These are phyloP conservation scores for Himalopsyche kuldschensis DNA, from an alignment of 2,888 invertebrate species.

Conservation along the genomic window DNA sequence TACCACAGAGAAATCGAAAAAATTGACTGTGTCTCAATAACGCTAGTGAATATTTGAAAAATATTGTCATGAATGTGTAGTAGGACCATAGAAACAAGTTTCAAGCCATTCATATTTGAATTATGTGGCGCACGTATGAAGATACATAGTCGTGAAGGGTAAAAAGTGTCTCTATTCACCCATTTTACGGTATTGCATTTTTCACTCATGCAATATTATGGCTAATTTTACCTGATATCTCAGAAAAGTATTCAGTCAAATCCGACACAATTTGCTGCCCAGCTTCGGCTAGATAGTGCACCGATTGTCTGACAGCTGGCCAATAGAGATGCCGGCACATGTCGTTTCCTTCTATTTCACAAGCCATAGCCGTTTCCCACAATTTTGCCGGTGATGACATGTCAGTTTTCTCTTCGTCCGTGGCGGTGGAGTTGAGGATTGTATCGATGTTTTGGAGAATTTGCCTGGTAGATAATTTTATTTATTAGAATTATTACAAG, in stretches of 20 bases:
- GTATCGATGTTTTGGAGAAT: slow-evolving; percentile 50
- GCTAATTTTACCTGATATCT: slow-evolving; percentile 52
- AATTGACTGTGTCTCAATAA: too few relatives aligned
- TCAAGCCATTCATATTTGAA: too few relatives aligned
- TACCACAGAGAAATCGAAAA: too few relatives aligned
- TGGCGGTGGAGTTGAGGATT: slow-evolving; percentile 46
- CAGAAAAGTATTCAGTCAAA: slow-evolving; percentile 50
- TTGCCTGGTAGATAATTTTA: slow-evolving; percentile 21
- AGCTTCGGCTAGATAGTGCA: slow-evolving; percentile 48
- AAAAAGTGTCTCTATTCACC: too few relatives aligned
- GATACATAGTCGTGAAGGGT: too few relatives aligned
- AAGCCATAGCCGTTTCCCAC: slow-evolving; percentile 31
- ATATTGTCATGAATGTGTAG: too few relatives aligned
- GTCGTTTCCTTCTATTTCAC: neutral
- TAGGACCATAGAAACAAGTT: too few relatives aligned
- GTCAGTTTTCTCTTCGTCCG: slow-evolving; percentile 34
- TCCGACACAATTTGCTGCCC: slow-evolving; percentile 47
- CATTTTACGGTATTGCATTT: too few relatives aligned
- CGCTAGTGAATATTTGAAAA: too few relatives aligned
- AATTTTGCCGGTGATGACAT: slow-evolving; percentile 14
- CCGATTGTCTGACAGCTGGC: slow-evolving; percentile 46
- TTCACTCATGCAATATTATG: too few relatives aligned
- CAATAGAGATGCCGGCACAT: slow-evolving; percentile 46
- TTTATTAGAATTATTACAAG: neutral
- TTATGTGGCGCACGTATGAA: too few relatives aligned